These are phyloP conservation scores for Thyatira batis DNA, from an alignment of 2,888 invertebrate genomes.

Conservation along the genomic window DNA sequence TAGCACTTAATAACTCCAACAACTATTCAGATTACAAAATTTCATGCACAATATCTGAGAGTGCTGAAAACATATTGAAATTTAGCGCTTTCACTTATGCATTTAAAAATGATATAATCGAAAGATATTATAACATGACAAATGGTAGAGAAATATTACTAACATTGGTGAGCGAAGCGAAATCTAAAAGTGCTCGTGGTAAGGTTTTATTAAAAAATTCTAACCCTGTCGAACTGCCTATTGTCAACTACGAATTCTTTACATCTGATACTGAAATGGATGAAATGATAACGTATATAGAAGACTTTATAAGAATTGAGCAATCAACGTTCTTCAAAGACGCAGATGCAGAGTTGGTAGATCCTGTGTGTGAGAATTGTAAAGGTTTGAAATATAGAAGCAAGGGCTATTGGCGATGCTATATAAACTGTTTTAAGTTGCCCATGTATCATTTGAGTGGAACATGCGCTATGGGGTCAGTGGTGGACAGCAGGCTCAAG, in stretches of 20 bases:
- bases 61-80: not conserved
- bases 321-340: slow-evolving; percentile 16
- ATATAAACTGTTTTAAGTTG: slow-evolving; percentile 11
- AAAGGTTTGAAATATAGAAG: slow-evolving; percentile 1
- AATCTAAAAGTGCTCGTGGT: not conserved
- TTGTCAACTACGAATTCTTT: not conserved
- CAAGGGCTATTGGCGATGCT: slow-evolving; percentile 25
- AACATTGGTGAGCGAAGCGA: not conserved
- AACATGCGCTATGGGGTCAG: slow-evolving; percentile 26
- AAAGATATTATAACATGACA: not conserved
- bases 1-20: not conserved
- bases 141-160: not conserved
- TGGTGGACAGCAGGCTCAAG: slow-evolving; percentile 19
- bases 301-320: slow-evolving; percentile 16
- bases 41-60: not conserved
- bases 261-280: not conserved
- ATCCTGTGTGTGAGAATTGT: slow-evolving; percentile 1
- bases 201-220: not conserved
- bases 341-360: slow-evolving; percentile 12
- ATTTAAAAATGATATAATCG: not conserved
- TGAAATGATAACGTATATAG: not conserved
- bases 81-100: not conserved
- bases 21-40: not conserved
- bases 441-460: slow-evolving; percentile 17
- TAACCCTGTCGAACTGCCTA: not conserved